A percentile compares a stretch with the other conserved stretches of the same genome.
phyloP scores from a whole-genome alignment of 2,113 vertebrate species.

The Cebus imitator region DNA sequence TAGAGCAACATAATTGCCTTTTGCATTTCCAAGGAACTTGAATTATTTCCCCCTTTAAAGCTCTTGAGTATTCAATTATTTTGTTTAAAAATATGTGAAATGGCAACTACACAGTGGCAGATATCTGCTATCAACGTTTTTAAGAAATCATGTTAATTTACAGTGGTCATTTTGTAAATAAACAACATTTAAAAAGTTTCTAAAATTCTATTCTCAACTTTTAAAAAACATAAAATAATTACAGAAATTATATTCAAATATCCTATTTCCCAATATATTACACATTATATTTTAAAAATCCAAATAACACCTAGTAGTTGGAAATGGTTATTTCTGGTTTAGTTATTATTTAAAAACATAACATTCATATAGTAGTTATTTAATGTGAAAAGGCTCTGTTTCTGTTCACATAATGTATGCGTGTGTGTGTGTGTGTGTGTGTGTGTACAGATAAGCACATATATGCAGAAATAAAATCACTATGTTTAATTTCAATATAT shows the following conservation, averaged over 20 bases:
- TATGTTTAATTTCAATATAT: not conserved
- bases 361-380: not conserved
- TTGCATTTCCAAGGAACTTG: not conserved
- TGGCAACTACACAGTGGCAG: not conserved
- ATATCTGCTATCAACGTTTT: not conserved
- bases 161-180: not conserved
- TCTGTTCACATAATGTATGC: not conserved
- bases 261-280: not conserved
- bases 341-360: not conserved
- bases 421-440: too few species aligned
- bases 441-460: not conserved
- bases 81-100: not conserved
- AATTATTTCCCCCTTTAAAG: not conserved
- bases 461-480: not conserved
- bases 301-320: not conserved
- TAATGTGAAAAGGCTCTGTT: not conserved
- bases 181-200: not conserved
- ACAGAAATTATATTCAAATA: not conserved
- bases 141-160: not conserved
- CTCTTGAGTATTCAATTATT: not conserved
- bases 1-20: not conserved
- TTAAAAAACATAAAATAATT: not conserved
- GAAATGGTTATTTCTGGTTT: not conserved
- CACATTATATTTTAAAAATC: not conserved
- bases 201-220: not conserved